Conservation (phyloP, 2,113 vertebrate genomes). For the Pangasianodon gigas region DNA sequence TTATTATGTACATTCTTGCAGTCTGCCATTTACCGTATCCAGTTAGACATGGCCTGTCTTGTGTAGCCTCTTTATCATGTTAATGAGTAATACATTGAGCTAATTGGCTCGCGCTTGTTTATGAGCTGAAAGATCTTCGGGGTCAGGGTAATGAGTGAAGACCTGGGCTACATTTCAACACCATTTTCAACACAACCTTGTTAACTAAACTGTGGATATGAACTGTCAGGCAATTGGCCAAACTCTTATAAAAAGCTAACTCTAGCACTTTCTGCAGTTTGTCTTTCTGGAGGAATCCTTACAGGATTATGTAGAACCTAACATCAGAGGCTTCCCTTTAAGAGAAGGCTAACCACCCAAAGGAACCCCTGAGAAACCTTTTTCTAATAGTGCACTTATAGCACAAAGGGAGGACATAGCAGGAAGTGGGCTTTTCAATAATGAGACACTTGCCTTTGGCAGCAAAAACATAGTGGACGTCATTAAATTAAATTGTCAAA, state of each 20-base stretch:
- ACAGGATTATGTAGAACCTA: background rate
- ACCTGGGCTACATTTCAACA: background rate
- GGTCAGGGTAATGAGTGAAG: conserved; percentile 33
- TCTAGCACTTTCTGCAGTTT: background rate
- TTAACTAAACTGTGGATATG: background rate
- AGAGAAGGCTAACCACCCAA: background rate
- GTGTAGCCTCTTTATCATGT: background rate
- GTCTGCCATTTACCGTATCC: background rate
- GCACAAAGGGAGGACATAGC: background rate
- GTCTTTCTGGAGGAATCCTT: background rate
- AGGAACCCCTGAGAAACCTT: background rate
- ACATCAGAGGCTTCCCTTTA: background rate
- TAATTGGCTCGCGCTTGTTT: conserved; percentile 32
- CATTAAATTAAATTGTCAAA: background rate
- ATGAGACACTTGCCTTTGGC: background rate
- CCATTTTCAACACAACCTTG: background rate
- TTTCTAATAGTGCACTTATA: background rate
- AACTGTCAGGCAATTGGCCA: background rate
- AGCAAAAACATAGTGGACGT: background rate
- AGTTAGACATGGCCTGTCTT: background rate
- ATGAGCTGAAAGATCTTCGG: background rate
- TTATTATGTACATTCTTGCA: background rate
- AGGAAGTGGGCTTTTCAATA: background rate
- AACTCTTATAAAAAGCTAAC: background rate
- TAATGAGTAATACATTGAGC: conserved; percentile 17